These are phyloP conservation scores for Sorex araneus DNA, from an alignment of 2,113 vertebrate genomes.

Conservation along the genomic window DNA sequence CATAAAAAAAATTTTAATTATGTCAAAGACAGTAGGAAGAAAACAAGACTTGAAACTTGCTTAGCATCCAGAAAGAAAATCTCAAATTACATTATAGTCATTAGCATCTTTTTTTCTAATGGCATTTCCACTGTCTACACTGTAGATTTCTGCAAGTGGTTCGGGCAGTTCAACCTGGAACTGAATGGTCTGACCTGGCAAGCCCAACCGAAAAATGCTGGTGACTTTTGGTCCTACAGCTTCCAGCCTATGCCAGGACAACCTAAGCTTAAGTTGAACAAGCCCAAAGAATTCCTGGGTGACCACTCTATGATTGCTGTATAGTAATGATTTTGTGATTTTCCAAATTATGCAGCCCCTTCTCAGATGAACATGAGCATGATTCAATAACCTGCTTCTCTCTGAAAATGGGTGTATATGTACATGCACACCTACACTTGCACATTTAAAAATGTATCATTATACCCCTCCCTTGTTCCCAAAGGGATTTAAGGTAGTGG, in stretches of 20 bases:
- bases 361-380: neutral
- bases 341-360: neutral
- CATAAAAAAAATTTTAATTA: neutral
- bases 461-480: constrained; percentile 66
- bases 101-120: neutral
- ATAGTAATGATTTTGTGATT: constrained; percentile 2
- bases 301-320: neutral
- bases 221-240: neutral
- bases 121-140: neutral
- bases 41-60: constrained; percentile 17
- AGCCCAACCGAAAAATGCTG: neutral
- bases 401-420: constrained; percentile 16
- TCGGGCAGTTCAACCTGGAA: neutral
- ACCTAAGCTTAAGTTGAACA: neutral
- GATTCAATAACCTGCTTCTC: constrained; percentile 16
- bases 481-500: constrained; percentile 68
- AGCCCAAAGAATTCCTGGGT: neutral
- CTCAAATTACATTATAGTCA: neutral
- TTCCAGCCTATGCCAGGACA: neutral
- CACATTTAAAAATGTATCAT: constrained; percentile 60
- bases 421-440: constrained; percentile 25
- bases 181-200: neutral
- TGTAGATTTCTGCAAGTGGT: neutral
- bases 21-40: constrained; percentile 25
- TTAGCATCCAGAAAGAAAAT: constrained; percentile 7